Conservation (phyloP, 1,140 invertebrate species). For the Aphis craccivora region DNA sequence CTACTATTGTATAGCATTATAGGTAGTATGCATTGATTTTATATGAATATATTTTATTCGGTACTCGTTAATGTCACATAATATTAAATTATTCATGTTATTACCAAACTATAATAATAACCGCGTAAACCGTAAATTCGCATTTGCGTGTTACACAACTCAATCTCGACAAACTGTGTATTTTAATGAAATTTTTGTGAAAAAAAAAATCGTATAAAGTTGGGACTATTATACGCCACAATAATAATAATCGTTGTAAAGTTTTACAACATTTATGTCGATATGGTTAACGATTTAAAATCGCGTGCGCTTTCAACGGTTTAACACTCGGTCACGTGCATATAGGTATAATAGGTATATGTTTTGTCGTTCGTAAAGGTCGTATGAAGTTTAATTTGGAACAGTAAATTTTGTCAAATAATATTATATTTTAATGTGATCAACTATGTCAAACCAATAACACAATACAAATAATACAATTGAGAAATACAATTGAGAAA, state of each 20-base stretch:
- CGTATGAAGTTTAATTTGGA: background rate
- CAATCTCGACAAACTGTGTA: background rate
- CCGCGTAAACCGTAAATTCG: background rate
- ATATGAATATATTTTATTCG: background rate
- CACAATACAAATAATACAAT: background rate
- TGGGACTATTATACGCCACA: background rate
- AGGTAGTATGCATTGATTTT: background rate
- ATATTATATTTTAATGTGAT: constrained; percentile 4
- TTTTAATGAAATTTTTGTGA: background rate
- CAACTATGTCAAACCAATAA: background rate
- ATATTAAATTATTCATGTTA: background rate
- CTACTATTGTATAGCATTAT: background rate
- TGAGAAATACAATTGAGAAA: background rate
- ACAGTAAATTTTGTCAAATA: background rate
- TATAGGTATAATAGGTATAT: background rate
- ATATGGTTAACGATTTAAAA: background rate
- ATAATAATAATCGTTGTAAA: background rate
- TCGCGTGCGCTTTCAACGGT: background rate
- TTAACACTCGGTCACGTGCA: background rate
- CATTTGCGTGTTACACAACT: background rate
- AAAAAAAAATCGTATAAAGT: background rate
- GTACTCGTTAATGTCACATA: background rate
- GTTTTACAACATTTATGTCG: constrained; percentile 4
- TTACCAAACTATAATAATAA: background rate
- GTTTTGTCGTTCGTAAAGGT: background rate